Evolutionary conservation across 2,113 vertebrate genomes (phyloP).

Genomic region (Castor canadensis): DNA sequence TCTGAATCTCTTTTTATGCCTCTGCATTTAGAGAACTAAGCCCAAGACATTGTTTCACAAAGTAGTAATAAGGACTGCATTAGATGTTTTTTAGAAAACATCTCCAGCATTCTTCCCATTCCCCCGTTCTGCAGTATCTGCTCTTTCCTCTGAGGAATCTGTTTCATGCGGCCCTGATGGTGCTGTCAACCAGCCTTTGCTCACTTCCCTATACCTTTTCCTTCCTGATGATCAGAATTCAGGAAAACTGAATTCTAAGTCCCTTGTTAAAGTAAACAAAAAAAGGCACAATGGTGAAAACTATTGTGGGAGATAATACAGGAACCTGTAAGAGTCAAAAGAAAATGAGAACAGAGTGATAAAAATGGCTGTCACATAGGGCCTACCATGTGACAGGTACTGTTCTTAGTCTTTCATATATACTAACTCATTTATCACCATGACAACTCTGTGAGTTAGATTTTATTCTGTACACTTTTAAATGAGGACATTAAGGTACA

Average conservation of each 20-base stretch:
- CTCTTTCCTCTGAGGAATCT: background rate
- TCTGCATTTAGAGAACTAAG: background rate
- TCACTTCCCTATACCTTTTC: background rate
- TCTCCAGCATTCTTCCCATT: background rate
- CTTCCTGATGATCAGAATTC: background rate
- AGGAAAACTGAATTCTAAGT: conserved; percentile 2
- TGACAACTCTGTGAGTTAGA: background rate
- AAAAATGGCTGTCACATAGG: background rate
- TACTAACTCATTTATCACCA: background rate
- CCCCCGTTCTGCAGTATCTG: background rate
- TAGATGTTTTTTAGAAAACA: background rate
- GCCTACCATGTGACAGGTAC: background rate
- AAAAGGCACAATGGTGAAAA: background rate
- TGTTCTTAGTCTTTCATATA: background rate
- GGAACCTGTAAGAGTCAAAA: background rate
- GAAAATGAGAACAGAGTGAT: background rate
- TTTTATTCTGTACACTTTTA: background rate
- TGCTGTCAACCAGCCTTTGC: background rate
- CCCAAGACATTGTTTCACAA: background rate
- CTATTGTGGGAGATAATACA: background rate
- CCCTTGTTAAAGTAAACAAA: background rate
- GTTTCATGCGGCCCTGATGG: background rate
- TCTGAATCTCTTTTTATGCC: background rate
- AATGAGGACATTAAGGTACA: background rate
- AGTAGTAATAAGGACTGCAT: background rate